Percentiles rank a stretch among this genome's conserved stretches.
Evolutionary conservation across 2,113 vertebrate genomes (phyloP).

Genomic region (Panthera leo): DNA sequence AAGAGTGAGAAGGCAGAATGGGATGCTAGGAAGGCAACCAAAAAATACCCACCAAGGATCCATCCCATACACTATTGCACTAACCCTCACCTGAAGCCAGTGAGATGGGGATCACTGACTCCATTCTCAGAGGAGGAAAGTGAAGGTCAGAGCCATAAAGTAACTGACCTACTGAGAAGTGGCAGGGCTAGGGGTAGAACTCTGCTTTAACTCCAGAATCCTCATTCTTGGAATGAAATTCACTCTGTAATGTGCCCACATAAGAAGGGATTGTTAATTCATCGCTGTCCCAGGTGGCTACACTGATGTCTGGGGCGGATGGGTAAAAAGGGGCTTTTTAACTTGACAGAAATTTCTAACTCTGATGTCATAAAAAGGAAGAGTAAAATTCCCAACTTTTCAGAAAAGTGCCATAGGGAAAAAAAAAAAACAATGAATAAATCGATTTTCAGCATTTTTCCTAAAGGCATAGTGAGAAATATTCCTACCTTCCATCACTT

Average conservation of each 20-base stretch:
- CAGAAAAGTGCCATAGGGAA: not conserved
- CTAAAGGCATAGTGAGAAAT: slow-evolving; percentile 17
- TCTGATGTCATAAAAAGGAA: not conserved
- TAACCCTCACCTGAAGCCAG: not conserved
- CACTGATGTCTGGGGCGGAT: not conserved
- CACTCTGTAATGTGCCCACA: not conserved
- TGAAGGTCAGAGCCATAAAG: not conserved
- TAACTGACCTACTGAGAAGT: not conserved
- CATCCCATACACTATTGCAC: too few relatives aligned
- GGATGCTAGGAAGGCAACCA: not conserved
- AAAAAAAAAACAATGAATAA: not conserved
- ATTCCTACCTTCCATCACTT: slow-evolving; percentile 7
- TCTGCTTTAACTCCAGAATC: not conserved
- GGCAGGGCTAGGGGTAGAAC: not conserved
- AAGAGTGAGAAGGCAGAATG: not conserved
- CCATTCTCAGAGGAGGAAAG: not conserved
- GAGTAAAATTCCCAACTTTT: not conserved
- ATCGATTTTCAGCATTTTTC: not conserved
- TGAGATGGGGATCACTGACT: not conserved
- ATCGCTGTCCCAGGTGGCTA: not conserved
- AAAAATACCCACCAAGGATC: not conserved
- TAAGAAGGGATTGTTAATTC: not conserved
- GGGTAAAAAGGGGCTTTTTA: not conserved
- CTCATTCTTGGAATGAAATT: not conserved
- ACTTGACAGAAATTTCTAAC: not conserved